Base-by-base conservation (phyloP, 2,888 invertebrate genomes). In the Conistra vaccinii region DNA sequence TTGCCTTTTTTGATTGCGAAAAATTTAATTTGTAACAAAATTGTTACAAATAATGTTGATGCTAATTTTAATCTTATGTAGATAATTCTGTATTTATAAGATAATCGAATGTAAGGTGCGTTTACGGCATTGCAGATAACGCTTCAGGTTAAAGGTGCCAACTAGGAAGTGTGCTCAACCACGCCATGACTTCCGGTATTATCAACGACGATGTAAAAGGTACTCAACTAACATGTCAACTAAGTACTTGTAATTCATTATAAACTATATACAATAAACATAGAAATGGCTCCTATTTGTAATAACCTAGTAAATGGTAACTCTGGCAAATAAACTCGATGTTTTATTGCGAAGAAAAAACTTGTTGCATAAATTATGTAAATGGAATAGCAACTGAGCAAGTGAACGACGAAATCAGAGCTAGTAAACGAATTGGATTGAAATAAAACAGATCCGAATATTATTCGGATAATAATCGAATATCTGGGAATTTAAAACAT, bases 141-240 rank as follows among this genome's bases (percentile, higher is more conserved):
- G 67, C 83, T 85, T 87, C 86, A 84, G 88, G 89, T 88, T 89
- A 87, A 84, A 89, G 88, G 89, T 90, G 90, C 85, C 89, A 90
- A 90, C 84, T 83, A 90, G 92, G 93, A 92, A 92, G 89, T 89
- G 81, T 73, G 48, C 73, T 82, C 78, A 81, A 69, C 85, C 81
- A 83, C 68, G 58, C 69, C 20, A 76, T 69, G 72, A 85, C 84
- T 92, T 92, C 93, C 91, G 90, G 85, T 89, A 87, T 88, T 89
- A 89, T 85, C 88, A 81, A 79, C 76, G 81, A 80, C 88, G 87
- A 89, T 90, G 88, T 87, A 89, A 88, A 91, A 89, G 86, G 85
- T 85, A 78, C 81, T 80, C 62, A 76, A 66, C 76, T 65, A 78
- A 82, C 76, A 76, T 76, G 75, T 76, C 76, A 77, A 81, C 79